These are phyloP conservation scores for Epizoanthus stellaris DNA, from an alignment of 92 coral and sea anemone species.

Conservation along the genomic window DNA sequence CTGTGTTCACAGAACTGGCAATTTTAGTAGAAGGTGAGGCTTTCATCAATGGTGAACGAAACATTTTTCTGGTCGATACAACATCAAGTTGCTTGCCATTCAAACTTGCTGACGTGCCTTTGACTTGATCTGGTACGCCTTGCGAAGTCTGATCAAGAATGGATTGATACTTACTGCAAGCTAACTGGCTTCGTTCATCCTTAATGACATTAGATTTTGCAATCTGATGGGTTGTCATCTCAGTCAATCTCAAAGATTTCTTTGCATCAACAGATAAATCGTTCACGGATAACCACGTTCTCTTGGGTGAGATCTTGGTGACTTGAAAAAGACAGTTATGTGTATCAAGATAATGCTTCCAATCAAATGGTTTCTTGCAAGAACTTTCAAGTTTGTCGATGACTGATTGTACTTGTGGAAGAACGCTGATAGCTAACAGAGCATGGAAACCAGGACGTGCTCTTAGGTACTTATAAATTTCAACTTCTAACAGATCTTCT, in stretches of 20 bases:
- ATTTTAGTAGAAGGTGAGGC: no score
- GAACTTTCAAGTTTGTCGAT: neutral
- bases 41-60: no score
- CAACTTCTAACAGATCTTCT: conserved; percentile 12
- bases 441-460: neutral
- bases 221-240: neutral
- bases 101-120: no score
- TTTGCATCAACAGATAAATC: neutral
- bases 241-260: neutral
- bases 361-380: neutral
- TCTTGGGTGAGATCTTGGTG: neutral
- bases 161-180: no score
- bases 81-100: no score
- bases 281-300: neutral
- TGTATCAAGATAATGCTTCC: conserved; percentile 2
- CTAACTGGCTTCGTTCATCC: no score
- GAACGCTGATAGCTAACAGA: neutral
- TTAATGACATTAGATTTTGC: no score
- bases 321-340: neutral
- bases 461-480: neutral
- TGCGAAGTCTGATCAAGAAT: no score
- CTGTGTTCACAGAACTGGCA: no score
- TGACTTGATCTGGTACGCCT: no score
- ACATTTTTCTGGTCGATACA: no score
- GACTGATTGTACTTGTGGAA: neutral